Evolutionary conservation across 2,888 invertebrate species (phyloP).

Genomic region (Rhodophaea formosa): DNA sequence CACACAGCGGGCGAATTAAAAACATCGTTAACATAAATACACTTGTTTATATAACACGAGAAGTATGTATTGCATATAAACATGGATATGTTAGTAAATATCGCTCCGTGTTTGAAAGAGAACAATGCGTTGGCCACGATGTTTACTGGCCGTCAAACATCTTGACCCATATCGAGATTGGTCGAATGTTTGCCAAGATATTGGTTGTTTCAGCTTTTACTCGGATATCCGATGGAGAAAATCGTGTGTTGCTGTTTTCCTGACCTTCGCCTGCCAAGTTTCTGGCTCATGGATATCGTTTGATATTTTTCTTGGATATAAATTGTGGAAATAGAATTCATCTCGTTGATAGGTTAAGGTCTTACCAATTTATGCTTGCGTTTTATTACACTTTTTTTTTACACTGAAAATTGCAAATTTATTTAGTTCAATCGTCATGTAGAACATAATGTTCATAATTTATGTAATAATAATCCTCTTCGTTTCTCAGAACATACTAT

Average conservation of each 20-base stretch:
- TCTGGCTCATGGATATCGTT: conserved; percentile 1
- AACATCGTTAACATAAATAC: conserved; percentile 33
- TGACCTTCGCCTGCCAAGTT: conserved; percentile 22
- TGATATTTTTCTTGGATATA: conserved; percentile 12
- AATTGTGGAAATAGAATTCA: conserved; percentile 6
- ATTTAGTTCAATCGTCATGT: background rate
- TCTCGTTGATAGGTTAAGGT: conserved; percentile 7
- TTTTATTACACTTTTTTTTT: conserved; percentile 10
- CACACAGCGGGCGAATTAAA: conserved; percentile 17
- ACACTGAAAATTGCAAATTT: background rate
- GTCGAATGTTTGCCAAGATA: conserved; percentile 20
- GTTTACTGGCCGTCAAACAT: conserved; percentile 22
- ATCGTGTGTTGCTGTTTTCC: conserved; percentile 23
- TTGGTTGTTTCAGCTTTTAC: conserved; percentile 10
- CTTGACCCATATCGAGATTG: conserved; percentile 29
- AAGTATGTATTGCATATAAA: conserved; percentile 42
- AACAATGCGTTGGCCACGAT: conserved; percentile 53
- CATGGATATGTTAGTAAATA: conserved; percentile 60
- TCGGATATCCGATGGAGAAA: conserved; percentile 28
- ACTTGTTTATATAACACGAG: conserved; percentile 40
- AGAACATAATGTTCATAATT: background rate
- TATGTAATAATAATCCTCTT: background rate
- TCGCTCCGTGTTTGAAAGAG: conserved; percentile 47
- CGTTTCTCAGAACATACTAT: too few relatives aligned
- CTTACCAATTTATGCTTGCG: background rate